Evolutionary conservation across 2,113 vertebrate species (phyloP), one percentile per base, ranked within the genome.

Genomic region (Dasypus novemcinctus): DNA sequence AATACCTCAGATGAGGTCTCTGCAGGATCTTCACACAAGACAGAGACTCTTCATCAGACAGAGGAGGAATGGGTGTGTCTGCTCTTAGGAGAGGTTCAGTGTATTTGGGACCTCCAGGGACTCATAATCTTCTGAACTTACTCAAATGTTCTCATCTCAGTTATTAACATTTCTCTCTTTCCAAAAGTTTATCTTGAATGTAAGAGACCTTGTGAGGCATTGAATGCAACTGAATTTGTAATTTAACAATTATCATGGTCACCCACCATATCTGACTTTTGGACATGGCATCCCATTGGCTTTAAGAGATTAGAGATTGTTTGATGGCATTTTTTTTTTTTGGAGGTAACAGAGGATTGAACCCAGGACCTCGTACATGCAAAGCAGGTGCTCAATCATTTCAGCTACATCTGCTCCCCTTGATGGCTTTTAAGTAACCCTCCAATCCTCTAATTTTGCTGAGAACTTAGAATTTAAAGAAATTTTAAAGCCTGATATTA

Each of bases 241-340:
- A 94, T 83, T 92, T 38, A 88, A 68, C 36, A 72, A 52, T 18
- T 33, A 29, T 41, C 11, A 59, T 15, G 43, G 25, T 63, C 54
- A 78, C 49, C 33, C 15, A 66, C 91, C 59, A 11, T 31, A 71
- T 89, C 9, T 82, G 20, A 69, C n/a, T 94, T 97, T 93, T 78
- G 87, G 68, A 90, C 27, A 74, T n/a, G 29, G 64, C 36, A 46
- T 68, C 14, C 20, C 18, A 33, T 41, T 83, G 61, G 11, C n/a
- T 90, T 95, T 86, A 68, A 93, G 74, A 88, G 59, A 92, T 66
- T 78, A 79, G 74, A 93, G 63, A 64, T 43, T 80, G 13, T 93
- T 54, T 90, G 31, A 85, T 43, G 79, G 38, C 3, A 66, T n/a
- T 49, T 46, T 49, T 49, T 49, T n/a, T n/a, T n/a, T n/a, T n/a